Evolutionary conservation across 2,113 vertebrate species (phyloP), one percentile per base, ranked within the genome.

Genomic region (Aphelocoma coerulescens): DNA sequence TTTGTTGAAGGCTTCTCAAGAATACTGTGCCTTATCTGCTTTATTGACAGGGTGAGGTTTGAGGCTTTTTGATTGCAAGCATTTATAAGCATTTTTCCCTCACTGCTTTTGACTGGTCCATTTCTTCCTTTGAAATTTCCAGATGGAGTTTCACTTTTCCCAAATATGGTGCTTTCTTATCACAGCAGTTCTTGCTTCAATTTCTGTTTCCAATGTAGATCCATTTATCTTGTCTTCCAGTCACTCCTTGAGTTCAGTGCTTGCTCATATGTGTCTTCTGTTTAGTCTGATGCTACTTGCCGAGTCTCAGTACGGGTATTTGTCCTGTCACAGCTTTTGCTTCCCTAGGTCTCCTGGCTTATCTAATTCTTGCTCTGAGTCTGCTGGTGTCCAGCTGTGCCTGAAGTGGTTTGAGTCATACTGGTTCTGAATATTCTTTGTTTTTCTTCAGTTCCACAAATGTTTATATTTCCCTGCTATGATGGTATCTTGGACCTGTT

Each of bases 11-110:
- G 37, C 9, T 82, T 94, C 66, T 97, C 93, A 91, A 91, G 96
- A 96, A 93, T 91, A 48, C 16, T 96, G 65, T 96, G 55, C 78
- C 44, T 91, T 91, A 79, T 37, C 55, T 94, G 39, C n/a, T 76
- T 94, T 90, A 54, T 62, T 54, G 44, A 54, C 35, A 69, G n/a
- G 8, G 16, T 20, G 6, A 73, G 12, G 35, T 57, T 92, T 65
- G 65, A 58, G 13, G 15, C 6, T 82, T 94, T 88, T 71, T 6
- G 1, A 24, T 49, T 88, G 32, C 43, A 75, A 5, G 2, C 6
- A 30, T 81, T 77, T 57, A 11, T 73, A 73, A 73, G 28, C 5
- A 26, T 68, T 91, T 85, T 91, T 83, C 33, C 35, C 55, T 75
- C n/a, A 21, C 22, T 58, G 21, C 19, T 67, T 95, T 79, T 72